A percentile compares a stretch with the other conserved stretches of the same genome.
phyloP scores from a whole-genome alignment of 2,888 invertebrate genomes.

The Platypus cylindrus region DNA sequence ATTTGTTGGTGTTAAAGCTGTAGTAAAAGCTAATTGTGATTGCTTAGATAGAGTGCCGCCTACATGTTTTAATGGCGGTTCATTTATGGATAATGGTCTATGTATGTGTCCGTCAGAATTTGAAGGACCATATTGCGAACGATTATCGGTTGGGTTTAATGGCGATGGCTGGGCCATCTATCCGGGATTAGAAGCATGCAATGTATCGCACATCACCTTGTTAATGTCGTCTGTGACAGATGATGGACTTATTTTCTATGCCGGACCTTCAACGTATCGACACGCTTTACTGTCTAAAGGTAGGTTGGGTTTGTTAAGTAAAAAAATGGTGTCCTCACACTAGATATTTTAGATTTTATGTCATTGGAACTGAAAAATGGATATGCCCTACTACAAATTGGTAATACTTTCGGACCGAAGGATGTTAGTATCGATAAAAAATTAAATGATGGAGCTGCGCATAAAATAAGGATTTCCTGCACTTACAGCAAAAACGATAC shows the following conservation, averaged over 20 bases:
- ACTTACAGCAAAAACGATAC: slow-evolving; percentile 25
- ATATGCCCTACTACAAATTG: slow-evolving; percentile 68
- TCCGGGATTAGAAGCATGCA: slow-evolving; percentile 74
- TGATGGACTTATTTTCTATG: slow-evolving; percentile 79
- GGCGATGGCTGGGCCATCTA: slow-evolving; percentile 93
- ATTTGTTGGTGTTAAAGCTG: slow-evolving; percentile 83
- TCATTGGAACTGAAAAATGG: slow-evolving; percentile 76
- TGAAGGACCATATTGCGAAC: slow-evolving; percentile 83
- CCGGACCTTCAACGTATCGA: slow-evolving; percentile 55
- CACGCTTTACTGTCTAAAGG: slow-evolving; percentile 55
- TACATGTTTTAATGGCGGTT: slow-evolving; percentile 36
- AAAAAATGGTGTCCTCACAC: background rate
- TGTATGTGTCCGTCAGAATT: slow-evolving; percentile 71
- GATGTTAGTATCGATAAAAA: slow-evolving; percentile 49
- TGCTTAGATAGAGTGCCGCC: slow-evolving; percentile 28
- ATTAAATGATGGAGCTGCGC: slow-evolving; percentile 74
- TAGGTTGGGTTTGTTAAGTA: slow-evolving; percentile 26
- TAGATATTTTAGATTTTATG: slow-evolving; percentile 61
- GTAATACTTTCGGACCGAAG: slow-evolving; percentile 76
- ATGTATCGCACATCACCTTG: slow-evolving; percentile 67
- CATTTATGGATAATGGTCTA: slow-evolving; percentile 41
- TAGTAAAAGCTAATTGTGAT: slow-evolving; percentile 67
- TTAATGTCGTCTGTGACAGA: slow-evolving; percentile 65
- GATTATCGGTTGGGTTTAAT: slow-evolving; percentile 73
- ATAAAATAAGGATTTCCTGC: slow-evolving; percentile 70